Percentiles rank a stretch among this genome's conserved stretches.
These are phyloP conservation scores for Oceanodroma leucorhoa DNA, from an alignment of 2,797 vertebrate species.

Conservation along the genomic window DNA sequence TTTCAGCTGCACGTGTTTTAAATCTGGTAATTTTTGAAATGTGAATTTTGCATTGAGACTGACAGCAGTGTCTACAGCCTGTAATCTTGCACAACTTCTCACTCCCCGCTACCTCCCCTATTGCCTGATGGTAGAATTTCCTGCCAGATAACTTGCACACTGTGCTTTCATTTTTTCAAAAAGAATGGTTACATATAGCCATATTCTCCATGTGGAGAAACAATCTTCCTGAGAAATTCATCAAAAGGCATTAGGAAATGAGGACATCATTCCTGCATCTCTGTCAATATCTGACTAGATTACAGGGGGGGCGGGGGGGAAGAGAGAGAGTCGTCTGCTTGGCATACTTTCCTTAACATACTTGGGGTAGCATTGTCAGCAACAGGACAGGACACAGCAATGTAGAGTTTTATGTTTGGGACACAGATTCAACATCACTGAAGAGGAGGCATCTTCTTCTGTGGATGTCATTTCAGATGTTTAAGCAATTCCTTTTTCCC, in stretches of 20 bases:
- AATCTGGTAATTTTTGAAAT: background rate
- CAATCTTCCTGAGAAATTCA: background rate
- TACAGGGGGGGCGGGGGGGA: fast-evolving
- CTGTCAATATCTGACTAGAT: background rate
- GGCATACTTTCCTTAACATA: background rate
- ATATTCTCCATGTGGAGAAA: background rate
- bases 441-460: background rate
- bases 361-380: background rate
- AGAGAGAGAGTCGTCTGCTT: background rate
- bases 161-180: background rate
- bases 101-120: background rate
- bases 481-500: background rate
- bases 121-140: background rate
- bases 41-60: background rate
- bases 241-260: background rate
- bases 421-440: background rate
- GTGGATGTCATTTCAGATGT: background rate
- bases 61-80: background rate
- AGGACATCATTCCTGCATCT: background rate
- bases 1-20: background rate
- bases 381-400: background rate
- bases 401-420: background rate
- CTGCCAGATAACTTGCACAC: background rate
- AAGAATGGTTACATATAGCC: background rate
- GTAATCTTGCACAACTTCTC: background rate